Percentiles rank a stretch among this genome's conserved stretches.
These are phyloP conservation scores for Zosterops hypoxanthus DNA, from an alignment of 2,113 vertebrate genomes.

Conservation along the genomic window DNA sequence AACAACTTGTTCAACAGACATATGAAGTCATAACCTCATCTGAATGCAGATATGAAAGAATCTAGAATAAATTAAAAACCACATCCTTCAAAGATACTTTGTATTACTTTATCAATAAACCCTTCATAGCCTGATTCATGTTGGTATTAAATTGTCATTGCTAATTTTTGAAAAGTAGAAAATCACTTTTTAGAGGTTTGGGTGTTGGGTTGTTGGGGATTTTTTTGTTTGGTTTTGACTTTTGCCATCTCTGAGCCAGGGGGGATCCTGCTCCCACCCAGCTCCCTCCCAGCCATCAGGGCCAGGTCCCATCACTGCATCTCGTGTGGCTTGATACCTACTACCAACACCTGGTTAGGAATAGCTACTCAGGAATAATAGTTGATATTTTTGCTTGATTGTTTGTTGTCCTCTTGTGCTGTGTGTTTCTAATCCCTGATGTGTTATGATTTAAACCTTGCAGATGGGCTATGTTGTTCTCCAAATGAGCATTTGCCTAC, in stretches of 20 bases:
- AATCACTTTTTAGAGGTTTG: neutral
- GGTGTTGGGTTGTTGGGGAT: neutral
- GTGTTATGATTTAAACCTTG: neutral
- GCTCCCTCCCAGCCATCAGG: neutral
- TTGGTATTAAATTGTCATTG: neutral
- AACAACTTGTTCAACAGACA: neutral
- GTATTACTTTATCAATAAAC: neutral
- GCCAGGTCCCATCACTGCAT: neutral
- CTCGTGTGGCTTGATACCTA: accelerated
- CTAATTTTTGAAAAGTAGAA: neutral
- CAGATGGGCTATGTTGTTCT: neutral
- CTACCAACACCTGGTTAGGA: neutral
- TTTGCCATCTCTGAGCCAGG: neutral
- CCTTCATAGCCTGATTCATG: neutral
- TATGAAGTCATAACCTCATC: neutral
- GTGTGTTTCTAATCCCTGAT: neutral
- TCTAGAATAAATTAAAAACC: neutral
- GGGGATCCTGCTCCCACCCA: neutral
- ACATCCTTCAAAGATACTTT: neutral
- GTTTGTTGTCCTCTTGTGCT: neutral
- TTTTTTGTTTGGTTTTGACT: neutral
- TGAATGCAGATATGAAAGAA: neutral
- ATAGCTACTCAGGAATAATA: neutral
- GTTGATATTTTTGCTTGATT: neutral
- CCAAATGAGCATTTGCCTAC: neutral